Conservation (phyloP, 2,888 invertebrate genomes). For the Sepiola atlantica region DNA sequence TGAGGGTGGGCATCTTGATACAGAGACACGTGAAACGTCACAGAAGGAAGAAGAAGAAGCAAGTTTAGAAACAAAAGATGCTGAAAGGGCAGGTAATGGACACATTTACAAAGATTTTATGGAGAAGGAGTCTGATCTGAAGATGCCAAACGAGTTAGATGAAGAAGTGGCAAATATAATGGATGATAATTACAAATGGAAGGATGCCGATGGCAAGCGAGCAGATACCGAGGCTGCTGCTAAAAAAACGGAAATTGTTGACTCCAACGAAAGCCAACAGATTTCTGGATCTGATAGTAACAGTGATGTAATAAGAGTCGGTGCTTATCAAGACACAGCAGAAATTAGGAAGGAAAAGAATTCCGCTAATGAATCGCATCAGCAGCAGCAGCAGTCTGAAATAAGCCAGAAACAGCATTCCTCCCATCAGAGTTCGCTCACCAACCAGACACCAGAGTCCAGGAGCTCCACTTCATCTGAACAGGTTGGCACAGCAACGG, state of each 20-base stretch:
- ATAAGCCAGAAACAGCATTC: neutral
- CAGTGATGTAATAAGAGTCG: neutral
- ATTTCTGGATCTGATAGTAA: neutral
- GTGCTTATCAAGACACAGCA: neutral
- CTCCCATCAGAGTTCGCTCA: neutral
- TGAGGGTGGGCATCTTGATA: neutral
- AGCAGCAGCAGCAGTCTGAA: neutral
- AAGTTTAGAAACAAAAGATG: neutral
- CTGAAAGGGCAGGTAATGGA: neutral
- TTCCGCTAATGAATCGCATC: neutral
- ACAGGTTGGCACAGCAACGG: neutral
- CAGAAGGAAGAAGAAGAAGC: neutral
- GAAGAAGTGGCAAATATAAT: neutral
- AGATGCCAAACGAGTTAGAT: neutral
- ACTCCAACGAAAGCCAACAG: neutral
- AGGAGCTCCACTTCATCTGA: slow-evolving; percentile 39
- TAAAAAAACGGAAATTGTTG: neutral
- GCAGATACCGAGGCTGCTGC: neutral
- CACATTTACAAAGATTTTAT: neutral
- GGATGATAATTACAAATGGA: neutral
- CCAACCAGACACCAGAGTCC: slow-evolving; percentile 1
- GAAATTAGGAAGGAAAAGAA: neutral
- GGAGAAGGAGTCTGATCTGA: neutral
- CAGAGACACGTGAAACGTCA: neutral
- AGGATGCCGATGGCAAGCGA: neutral